Base-by-base conservation (phyloP, 2,797 vertebrate species). In the Acrossocheilus wenchowensis region DNA sequence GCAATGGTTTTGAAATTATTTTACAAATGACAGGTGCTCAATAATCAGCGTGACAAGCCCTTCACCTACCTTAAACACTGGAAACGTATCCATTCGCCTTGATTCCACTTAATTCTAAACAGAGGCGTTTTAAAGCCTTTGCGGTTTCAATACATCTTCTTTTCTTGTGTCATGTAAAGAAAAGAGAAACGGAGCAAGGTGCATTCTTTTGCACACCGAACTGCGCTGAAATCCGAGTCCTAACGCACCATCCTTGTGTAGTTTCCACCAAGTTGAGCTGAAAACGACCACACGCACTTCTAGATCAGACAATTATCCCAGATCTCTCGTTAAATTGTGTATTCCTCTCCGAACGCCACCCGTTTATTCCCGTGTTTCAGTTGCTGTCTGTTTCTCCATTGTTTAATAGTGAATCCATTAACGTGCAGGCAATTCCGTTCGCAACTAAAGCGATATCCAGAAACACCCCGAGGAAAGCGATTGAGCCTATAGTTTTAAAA, bases 1-100 rank as follows among this genome's bases (percentile, higher is more conserved):
- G 41, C 60, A 48, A 36, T 54, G 39, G 21, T 66, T 6, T 64
- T 30, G 2, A 30, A 36, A 80, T 26, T 10, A 23, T n/a, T 36
- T 60, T 48, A 41, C n/a, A 62, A 54, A 66, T 19, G 80, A 60
- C 7, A 60, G 21, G 9, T 57, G 17, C 48, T 48, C 11, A 41
- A 64, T 7, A 48, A 15, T 19, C 60, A 21, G 36, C 68, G 50
- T 60, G 36, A 83, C 30, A 83, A 77, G 43, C 26, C 72, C 23
- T 68, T 60, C 64, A 68, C 79, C 89, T 92, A 92, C 92, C 92
- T 92, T 86, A 72, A 87, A 81, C 57, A 82, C 23, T 43, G 81
- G 43, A 75, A 52, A 78, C 41, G 57, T 85, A 88, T 90, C 90
- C 90, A 90, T 89, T 73, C 87, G 80, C 77, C 83, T 75, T 57